Evolutionary conservation across 2,888 invertebrate species (phyloP), one percentile per base, ranked within the genome.

Genomic region (Ectemnius cavifrons): DNA sequence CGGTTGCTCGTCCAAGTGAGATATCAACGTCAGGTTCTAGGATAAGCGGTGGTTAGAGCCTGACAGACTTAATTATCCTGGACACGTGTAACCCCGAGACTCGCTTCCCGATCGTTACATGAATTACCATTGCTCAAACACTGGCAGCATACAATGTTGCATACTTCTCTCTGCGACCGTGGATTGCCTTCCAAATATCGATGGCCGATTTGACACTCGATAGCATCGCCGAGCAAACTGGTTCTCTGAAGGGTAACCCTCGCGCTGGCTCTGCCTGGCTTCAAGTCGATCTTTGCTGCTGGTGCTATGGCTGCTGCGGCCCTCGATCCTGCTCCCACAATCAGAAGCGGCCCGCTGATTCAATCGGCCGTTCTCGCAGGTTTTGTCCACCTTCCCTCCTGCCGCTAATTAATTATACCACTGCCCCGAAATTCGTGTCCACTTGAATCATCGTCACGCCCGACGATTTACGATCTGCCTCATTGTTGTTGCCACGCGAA

Each of bases 351-450:
- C 52, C 59, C 75, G 72, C 59, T 78, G 79, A 75, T 67, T 75
- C 75, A 79, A 68, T 74, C 62, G 61, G 69, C 56, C 61, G 67
- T 60, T 67, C 66, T 37, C 37, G 6, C 11, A 62, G 75, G 72
- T 78, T 79, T 78, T 79, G 73, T 75, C 61, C 68, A 71, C 73
- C 73, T 73, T 75, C 71, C 70, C 70, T 64, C 37, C 37, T 11
- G 66, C 66, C 58, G 63, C 62, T 78, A 76, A 76, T 79, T 79
- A 79, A 75, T 79, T 79, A 79, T 76, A 72, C 78, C 69, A 73
- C 18, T 69, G 76, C 69, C 67, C 73, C 76, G 69, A 76, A 76
- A 71, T 71, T 66, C 73, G 75, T 63, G 64, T 68, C 64, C 71
- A 67, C 75, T 71, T 74, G 78, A 77, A 77, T 77, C 71, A 69